Evolutionary conservation across 2,888 invertebrate species (phyloP), one percentile per base, ranked within the genome.

Genomic region (Ferdinandea cuprea): DNA sequence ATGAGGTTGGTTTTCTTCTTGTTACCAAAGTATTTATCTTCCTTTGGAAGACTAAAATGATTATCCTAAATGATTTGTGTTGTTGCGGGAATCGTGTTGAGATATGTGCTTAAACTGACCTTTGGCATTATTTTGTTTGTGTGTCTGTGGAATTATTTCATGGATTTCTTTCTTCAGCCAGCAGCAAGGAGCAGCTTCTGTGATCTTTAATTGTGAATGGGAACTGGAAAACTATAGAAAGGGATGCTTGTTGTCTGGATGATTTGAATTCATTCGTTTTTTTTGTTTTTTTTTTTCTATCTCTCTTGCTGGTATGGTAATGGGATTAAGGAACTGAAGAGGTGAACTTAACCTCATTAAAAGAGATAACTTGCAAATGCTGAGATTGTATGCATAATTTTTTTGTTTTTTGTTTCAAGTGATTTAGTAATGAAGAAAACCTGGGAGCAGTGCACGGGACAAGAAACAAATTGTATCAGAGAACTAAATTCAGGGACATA

Each of bases 31-130:
- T 48, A 37, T 30, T 42, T 58, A 69, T 69, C 69, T 48, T 21
- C 15, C 1, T 19, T 17, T 9, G n/a, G n/a, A 19, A 21, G 21
- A 30, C 66, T 30, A 15, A 44, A 65, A 8, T 3, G 44, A 68
- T 68, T 69, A 69, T 56, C 46, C 37, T 44, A 35, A 69, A 58
- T 69, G 69, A 56, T 48, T 69, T 58, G 69, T 69, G 68, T 25
- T 48, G 25, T 11, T 17, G n/a, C n/a, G n/a, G n/a, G 44, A 54
- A 44, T 46, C 19, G 66, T 54, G 44, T 48, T 13, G 28, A 30
- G 40, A 66, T 30, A 58, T 32, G 30, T 2, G 40, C 28, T 21
- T 15, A 21, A 21, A 21, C 35, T 58, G 69, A 69, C 58, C 58
- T 58, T 69, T 56, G 30, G 66, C 21, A 13, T 42, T 19, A 11